Conservation (phyloP, 2,888 invertebrate genomes). For the Philereme vetulata region DNA sequence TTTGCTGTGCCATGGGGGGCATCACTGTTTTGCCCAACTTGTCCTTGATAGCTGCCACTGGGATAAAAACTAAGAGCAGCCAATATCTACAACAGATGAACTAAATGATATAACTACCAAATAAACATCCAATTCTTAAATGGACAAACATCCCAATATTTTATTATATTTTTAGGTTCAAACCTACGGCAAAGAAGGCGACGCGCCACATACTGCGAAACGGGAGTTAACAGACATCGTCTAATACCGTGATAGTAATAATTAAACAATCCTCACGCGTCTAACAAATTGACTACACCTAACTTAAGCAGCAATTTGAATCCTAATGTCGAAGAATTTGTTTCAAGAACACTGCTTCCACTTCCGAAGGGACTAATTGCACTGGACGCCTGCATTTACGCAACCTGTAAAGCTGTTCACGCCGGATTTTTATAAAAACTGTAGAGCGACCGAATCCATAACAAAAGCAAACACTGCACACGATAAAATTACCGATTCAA, state of each 20-base stretch:
- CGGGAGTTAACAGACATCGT: neutral
- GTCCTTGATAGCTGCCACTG: too few species aligned
- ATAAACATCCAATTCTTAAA: too few species aligned
- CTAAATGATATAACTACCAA: too few species aligned
- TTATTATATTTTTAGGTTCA: conserved; percentile 39
- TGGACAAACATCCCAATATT: neutral
- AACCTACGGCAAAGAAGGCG: conserved; percentile 21
- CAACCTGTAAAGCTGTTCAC: conserved; percentile 46
- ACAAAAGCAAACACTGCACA: neutral
- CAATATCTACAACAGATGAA: too few species aligned
- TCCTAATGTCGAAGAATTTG: conserved; percentile 59
- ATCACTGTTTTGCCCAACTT: too few species aligned
- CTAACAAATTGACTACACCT: too few species aligned
- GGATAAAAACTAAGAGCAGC: too few species aligned
- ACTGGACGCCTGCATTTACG: too few species aligned
- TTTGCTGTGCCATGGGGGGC: too few species aligned
- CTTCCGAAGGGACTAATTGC: conserved; percentile 48
- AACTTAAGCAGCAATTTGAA: conserved; percentile 27
- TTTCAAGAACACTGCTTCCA: conserved; percentile 53
- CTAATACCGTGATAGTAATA: conserved; percentile 33
- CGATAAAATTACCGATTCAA: too few species aligned
- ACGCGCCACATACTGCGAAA: neutral
- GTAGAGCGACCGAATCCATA: neutral
- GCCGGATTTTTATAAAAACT: conserved; percentile 5
- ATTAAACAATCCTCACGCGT: conserved; percentile 35